Conservation (phyloP, 2,113 vertebrate genomes). For the Odocoileus virginianus region DNA sequence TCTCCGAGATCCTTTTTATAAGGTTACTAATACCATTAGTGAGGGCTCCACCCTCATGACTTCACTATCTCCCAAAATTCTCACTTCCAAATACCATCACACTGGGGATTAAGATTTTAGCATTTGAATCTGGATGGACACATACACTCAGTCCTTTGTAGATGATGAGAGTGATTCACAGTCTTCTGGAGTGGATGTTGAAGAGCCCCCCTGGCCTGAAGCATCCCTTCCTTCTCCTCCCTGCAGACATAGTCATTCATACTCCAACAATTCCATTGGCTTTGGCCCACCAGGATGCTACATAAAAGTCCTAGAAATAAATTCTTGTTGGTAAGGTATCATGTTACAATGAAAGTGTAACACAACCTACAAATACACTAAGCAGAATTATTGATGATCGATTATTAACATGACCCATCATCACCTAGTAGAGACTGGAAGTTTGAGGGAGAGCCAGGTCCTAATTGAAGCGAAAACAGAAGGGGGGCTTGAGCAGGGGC, state of each 20-base stretch:
- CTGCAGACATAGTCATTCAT: not conserved
- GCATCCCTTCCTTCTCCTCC: not conserved
- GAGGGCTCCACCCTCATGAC: not conserved
- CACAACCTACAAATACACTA: conserved; percentile 14
- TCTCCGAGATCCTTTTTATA: not conserved
- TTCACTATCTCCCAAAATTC: not conserved
- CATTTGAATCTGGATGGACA: not conserved
- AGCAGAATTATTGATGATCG: not conserved
- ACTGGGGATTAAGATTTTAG: not conserved
- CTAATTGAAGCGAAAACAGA: not conserved
- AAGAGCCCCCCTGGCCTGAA: not conserved
- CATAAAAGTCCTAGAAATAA: conserved; percentile 21
- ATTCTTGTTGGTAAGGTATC: not conserved
- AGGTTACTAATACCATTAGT: not conserved
- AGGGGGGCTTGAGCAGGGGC: not conserved
- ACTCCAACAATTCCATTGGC: not conserved
- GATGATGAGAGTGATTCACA: not conserved
- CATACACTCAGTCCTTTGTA: not conserved
- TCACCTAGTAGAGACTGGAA: not conserved
- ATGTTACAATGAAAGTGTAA: conserved; percentile 27
- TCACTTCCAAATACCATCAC: not conserved
- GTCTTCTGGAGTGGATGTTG: not conserved
- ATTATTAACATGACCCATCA: conserved; percentile 6
- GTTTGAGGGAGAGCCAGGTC: not conserved
- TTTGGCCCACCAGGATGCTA: not conserved